Evolutionary conservation across 2,888 invertebrate genomes (phyloP).

Genomic region (Pristionchus fissidentatus): DNA sequence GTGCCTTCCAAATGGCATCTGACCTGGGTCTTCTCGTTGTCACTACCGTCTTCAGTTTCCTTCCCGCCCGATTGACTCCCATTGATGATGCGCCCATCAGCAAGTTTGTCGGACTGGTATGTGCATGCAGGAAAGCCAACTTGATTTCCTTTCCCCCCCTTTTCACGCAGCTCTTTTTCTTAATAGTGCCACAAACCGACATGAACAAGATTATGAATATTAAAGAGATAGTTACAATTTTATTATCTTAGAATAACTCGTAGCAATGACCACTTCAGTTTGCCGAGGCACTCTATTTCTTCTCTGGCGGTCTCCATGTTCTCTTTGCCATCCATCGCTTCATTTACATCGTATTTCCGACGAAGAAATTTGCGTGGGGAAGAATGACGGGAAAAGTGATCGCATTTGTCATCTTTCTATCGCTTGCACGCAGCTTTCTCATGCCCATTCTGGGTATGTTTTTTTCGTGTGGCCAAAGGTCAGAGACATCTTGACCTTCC

Average conservation of each 20-base stretch:
- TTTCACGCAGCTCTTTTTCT: too few species aligned
- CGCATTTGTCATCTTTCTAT: not conserved
- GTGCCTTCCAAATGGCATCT: not conserved
- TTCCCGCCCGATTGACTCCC: not conserved
- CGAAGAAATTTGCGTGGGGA: not conserved
- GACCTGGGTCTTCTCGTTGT: not conserved
- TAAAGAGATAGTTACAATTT: too few species aligned
- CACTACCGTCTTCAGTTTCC: not conserved
- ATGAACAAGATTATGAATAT: too few species aligned
- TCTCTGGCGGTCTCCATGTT: constrained; percentile 5
- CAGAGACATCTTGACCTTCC: too few species aligned
- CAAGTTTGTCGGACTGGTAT: not conserved
- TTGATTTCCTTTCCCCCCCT: too few species aligned
- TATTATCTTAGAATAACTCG: too few species aligned
- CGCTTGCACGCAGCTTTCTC: not conserved
- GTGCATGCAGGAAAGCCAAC: too few species aligned
- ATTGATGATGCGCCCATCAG: not conserved
- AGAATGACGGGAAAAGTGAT: not conserved
- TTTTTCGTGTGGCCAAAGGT: too few species aligned
- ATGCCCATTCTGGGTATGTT: not conserved
- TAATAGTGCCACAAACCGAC: too few species aligned
- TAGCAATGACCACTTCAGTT: not conserved
- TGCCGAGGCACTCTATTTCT: not conserved
- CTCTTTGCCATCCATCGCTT: constrained; percentile 15
- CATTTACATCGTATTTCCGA: not conserved